phyloP scores from a whole-genome alignment of 2,797 vertebrate species.

The Smutsia gigantea region DNA sequence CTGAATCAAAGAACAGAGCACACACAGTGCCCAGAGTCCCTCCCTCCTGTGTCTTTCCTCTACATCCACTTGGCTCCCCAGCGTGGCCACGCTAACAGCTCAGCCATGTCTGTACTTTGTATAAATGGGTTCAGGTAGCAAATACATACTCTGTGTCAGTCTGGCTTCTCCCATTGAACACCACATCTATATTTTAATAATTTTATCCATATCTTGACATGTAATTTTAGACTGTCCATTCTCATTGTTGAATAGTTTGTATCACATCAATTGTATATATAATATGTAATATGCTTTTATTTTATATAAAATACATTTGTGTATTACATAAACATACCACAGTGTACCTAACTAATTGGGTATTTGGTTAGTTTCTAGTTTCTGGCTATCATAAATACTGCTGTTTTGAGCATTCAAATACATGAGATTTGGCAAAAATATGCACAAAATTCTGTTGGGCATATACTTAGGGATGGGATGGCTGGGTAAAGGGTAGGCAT shows the following conservation, averaged over 20 bases:
- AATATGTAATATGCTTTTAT: not conserved
- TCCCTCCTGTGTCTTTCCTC: not conserved
- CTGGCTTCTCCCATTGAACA: rapidly evolving
- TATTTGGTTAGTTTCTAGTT: not conserved
- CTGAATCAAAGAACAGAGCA: no score
- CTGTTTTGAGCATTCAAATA: not conserved
- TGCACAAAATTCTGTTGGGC: rapidly evolving
- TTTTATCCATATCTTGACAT: not conserved
- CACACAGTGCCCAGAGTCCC: rapidly evolving
- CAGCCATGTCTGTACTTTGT: not conserved
- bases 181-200: not conserved
- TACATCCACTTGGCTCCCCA: rapidly evolving
- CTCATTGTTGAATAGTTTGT: not conserved
- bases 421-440: not conserved
- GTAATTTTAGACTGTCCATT: not conserved
- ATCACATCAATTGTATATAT: not conserved
- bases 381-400: not conserved
- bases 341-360: not conserved
- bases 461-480: rapidly evolving
- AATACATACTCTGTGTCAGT: rapidly evolving
- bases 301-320: not conserved
- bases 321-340: no score
- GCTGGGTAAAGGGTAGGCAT: no score
- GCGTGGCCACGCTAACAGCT: rapidly evolving
- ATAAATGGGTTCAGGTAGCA: not conserved